These are phyloP conservation scores for Arion vulgaris DNA, from an alignment of 1,140 invertebrate genomes.

Conservation along the genomic window DNA sequence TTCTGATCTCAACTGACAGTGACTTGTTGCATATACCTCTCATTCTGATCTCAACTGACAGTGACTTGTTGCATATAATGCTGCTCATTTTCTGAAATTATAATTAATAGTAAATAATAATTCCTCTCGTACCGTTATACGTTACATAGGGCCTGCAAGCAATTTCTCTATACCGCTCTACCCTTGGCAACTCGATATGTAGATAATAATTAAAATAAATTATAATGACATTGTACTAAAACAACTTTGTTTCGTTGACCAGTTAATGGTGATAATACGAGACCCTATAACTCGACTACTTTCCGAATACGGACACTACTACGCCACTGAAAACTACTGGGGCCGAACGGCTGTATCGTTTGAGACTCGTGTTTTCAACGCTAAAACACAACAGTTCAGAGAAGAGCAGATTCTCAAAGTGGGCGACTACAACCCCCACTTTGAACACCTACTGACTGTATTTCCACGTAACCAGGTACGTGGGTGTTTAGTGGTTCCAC, in stretches of 20 bases:
- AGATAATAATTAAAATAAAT: no score
- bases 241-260: not conserved
- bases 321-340: constrained; percentile 31
- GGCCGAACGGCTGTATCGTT: constrained; percentile 7
- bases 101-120: no score
- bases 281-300: constrained; percentile 25
- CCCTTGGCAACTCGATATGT: no score
- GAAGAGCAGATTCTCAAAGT: constrained; percentile 24
- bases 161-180: no score
- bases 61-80: no score
- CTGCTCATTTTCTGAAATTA: no score
- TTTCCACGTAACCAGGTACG: constrained; percentile 31
- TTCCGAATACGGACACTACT: constrained; percentile 35
- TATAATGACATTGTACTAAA: no score
- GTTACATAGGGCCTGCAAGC: no score
- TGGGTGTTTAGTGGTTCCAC: not conserved
- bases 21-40: no score
- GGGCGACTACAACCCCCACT: constrained; percentile 32
- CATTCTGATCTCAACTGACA: no score
- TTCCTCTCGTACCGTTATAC: no score
- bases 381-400: not conserved
- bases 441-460: constrained; percentile 29
- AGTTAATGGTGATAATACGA: constrained; percentile 18
- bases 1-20: no score
- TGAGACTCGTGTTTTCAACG: not conserved